Evolutionary conservation across 2,797 vertebrate genomes (phyloP).

Genomic region (Crypturellus tataupa): DNA sequence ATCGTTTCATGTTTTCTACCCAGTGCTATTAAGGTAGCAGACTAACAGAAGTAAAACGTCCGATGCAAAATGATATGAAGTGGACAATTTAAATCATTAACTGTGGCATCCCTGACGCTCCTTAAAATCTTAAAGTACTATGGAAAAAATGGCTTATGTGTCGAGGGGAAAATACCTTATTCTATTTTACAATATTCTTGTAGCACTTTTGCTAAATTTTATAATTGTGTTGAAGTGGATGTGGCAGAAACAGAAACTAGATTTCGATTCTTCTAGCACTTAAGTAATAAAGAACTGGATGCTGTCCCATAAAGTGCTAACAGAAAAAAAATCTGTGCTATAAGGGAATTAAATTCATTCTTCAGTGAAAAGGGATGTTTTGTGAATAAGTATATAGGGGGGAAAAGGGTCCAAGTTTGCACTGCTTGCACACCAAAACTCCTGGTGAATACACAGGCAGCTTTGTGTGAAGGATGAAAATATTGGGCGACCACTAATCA

Average conservation of each 20-base stretch:
- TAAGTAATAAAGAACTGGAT: constrained; percentile 49
- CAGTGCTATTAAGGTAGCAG: neutral
- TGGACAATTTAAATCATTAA: constrained; percentile 37
- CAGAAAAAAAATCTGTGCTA: constrained; percentile 17
- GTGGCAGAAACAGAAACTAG: constrained; percentile 50
- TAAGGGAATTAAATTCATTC: constrained; percentile 30
- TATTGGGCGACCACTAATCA: neutral
- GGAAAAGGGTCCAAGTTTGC: neutral
- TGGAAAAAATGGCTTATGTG: constrained; percentile 32
- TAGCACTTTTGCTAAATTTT: constrained; percentile 58
- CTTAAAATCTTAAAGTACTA: constrained; percentile 29
- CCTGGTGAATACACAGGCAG: neutral
- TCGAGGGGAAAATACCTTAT: constrained; percentile 37
- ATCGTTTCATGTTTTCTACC: neutral
- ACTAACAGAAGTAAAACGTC: neutral
- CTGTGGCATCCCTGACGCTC: constrained; percentile 27
- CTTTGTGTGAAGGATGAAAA: too few species aligned
- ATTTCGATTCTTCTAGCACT: constrained; percentile 49
- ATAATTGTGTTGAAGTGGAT: constrained; percentile 41
- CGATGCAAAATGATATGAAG: constrained; percentile 14
- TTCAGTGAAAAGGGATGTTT: constrained; percentile 25
- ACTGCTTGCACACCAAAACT: neutral
- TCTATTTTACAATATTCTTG: constrained; percentile 53
- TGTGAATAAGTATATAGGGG: neutral
- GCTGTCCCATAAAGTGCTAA: constrained; percentile 60